A percentile compares a stretch with the other conserved stretches of the same genome.
phyloP scores from a whole-genome alignment of 2,113 vertebrate species.

The Cacatua alba region DNA sequence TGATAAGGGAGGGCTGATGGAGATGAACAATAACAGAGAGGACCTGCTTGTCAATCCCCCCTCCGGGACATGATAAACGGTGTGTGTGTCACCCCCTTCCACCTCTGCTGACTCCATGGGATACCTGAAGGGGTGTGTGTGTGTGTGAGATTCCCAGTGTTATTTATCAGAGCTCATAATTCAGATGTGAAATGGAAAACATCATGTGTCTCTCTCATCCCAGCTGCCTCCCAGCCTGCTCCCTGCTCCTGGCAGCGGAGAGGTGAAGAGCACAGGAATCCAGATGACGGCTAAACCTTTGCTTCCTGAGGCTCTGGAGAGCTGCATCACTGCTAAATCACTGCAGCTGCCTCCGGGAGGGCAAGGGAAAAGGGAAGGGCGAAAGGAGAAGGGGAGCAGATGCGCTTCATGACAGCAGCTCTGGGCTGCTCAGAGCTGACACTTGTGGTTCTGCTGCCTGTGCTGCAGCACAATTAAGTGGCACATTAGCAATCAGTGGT shows the following conservation, averaged over 20 bases:
- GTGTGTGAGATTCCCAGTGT: neutral
- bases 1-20: neutral
- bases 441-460: neutral
- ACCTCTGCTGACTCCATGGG: neutral
- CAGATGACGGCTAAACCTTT: neutral
- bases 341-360: neutral
- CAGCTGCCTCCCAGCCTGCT: slow-evolving; percentile 24
- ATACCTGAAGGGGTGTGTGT: neutral
- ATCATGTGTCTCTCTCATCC: neutral
- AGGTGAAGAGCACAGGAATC: neutral
- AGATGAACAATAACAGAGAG: neutral
- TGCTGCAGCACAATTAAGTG: neutral
- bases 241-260: neutral
- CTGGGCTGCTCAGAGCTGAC: neutral
- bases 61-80: neutral
- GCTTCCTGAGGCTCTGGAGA: neutral
- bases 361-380: neutral
- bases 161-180: neutral
- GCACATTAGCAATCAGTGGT: neutral
- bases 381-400: neutral
- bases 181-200: slow-evolving; percentile 18
- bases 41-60: neutral
- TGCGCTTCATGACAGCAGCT: neutral
- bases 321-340: neutral
- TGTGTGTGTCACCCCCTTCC: neutral